phyloP scores from a whole-genome alignment of 2,888 invertebrate species.

The Theristus sp. region DNA sequence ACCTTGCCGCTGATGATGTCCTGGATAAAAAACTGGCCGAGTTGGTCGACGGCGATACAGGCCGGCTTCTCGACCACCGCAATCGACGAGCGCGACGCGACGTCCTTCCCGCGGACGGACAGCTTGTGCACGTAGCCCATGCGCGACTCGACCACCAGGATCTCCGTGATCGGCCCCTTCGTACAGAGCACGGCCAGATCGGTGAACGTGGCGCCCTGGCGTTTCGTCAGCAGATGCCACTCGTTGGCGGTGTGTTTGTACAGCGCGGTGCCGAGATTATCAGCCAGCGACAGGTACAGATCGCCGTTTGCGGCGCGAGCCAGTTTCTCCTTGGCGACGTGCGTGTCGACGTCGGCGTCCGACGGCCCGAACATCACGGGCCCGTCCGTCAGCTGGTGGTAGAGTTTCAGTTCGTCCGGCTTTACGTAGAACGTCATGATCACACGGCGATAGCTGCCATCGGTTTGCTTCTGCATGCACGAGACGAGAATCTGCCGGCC shows the following conservation, averaged over 20 bases:
- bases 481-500: not conserved
- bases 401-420: not conserved
- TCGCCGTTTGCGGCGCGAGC: not conserved
- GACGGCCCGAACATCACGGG: conserved; percentile 1
- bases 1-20: conserved; percentile 7
- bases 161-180: conserved; percentile 1
- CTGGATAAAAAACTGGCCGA: conserved; percentile 6
- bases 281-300: conserved; percentile 5
- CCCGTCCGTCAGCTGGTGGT: not conserved
- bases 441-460: not conserved
- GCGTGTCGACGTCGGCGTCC: not conserved
- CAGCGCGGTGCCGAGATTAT: conserved; percentile 4
- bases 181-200: conserved; percentile 1
- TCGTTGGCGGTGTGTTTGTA: not conserved
- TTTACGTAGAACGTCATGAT: not conserved
- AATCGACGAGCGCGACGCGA: not conserved
- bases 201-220: not conserved
- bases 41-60: conserved; percentile 5
- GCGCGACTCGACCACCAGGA: conserved; percentile 6
- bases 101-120: conserved; percentile 2
- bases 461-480: not conserved
- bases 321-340: conserved; percentile 6
- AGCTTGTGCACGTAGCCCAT: conserved; percentile 8
- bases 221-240: conserved; percentile 1
- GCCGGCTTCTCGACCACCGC: conserved; percentile 6